Conservation (phyloP, 2,113 vertebrate species). For the Aegithalos caudatus region DNA sequence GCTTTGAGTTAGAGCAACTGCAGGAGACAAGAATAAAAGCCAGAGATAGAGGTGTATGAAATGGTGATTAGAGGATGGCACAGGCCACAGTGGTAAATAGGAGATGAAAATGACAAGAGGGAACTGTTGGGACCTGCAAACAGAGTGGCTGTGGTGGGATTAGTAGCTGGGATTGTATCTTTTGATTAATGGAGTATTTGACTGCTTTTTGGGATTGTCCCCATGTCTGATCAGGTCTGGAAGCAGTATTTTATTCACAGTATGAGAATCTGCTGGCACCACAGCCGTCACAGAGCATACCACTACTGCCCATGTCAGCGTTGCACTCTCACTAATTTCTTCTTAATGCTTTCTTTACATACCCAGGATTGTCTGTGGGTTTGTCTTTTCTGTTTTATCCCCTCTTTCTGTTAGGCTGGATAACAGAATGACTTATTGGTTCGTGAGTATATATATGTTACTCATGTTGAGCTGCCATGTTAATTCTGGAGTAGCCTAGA, state of each 20-base stretch:
- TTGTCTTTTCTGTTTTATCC: neutral
- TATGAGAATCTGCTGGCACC: neutral
- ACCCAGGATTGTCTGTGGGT: neutral
- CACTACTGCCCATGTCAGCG: fast-evolving
- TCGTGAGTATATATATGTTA: neutral
- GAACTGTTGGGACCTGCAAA: neutral
- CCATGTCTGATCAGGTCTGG: neutral
- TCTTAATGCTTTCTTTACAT: neutral
- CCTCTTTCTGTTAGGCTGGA: neutral
- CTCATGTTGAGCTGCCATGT: neutral
- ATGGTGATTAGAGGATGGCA: neutral
- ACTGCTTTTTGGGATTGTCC: neutral
- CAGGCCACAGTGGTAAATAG: neutral
- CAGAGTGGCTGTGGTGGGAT: neutral
- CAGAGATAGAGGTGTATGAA: neutral
- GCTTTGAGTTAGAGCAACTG: neutral
- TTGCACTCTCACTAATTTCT: neutral
- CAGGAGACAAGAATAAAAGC: neutral
- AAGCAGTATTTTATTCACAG: neutral
- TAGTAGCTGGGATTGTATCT: neutral
- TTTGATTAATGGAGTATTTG: neutral
- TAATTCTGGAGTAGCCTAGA: neutral
- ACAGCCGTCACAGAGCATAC: neutral
- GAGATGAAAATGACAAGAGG: neutral
- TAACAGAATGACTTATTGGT: neutral